phyloP scores from a whole-genome alignment of 2,113 vertebrate genomes.

The Hyperoodon ampullatus region DNA sequence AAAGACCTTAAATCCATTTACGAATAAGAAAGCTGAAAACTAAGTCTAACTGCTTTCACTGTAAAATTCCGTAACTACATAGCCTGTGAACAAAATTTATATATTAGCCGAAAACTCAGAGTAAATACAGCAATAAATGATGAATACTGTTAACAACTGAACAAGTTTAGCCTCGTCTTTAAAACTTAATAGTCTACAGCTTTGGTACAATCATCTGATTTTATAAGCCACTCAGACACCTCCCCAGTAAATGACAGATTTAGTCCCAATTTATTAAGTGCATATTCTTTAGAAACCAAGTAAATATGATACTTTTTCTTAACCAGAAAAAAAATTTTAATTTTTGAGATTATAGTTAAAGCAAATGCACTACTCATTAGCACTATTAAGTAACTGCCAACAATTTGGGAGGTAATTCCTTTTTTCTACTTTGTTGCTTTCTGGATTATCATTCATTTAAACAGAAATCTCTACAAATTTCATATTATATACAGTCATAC shows the following conservation, averaged over 20 bases:
- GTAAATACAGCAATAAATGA: constrained; percentile 21
- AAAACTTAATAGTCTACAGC: not conserved
- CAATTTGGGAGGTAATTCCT: not conserved
- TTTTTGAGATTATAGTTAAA: not conserved
- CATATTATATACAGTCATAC: not conserved
- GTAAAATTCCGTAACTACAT: not conserved
- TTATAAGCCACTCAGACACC: not conserved
- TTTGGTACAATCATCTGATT: not conserved
- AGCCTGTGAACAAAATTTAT: constrained; percentile 32
- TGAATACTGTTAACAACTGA: not conserved
- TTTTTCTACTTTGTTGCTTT: not conserved
- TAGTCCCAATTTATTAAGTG: constrained; percentile 8
- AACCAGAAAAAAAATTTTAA: constrained; percentile 17
- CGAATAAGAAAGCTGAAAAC: constrained; percentile 36
- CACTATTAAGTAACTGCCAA: not conserved
- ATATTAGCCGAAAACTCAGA: constrained; percentile 9
- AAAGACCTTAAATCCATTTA: constrained; percentile 48
- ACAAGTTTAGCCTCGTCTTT: not conserved
- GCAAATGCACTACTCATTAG: not conserved
- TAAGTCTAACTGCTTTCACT: constrained; percentile 59
- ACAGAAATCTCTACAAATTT: not conserved
- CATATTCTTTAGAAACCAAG: not conserved
- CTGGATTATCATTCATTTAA: not conserved
- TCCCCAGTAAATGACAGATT: not conserved
- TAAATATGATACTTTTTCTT: constrained; percentile 18